These are phyloP conservation scores for Eulithis prunata DNA, from an alignment of 2,888 invertebrate species.

Conservation along the genomic window DNA sequence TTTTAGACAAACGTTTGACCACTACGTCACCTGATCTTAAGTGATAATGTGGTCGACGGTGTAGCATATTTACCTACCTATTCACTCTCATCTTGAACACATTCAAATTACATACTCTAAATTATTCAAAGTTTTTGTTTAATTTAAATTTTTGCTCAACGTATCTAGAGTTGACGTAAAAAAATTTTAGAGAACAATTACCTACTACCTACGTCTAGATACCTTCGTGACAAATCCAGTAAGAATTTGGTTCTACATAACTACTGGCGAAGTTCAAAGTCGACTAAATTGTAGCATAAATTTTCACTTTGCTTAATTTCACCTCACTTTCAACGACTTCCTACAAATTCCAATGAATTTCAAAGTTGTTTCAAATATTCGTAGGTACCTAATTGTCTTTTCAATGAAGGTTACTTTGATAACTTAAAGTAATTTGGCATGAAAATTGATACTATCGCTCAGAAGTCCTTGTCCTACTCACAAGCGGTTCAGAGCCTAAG, in stretches of 20 bases:
- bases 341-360: conserved; percentile 27
- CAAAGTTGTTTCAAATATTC: conserved; percentile 30
- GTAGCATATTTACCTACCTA: too few species aligned
- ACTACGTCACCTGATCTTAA: too few species aligned
- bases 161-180: too few species aligned
- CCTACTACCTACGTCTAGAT: conserved; percentile 24
- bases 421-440: conserved; percentile 45
- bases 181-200: too few species aligned
- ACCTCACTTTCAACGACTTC: conserved; percentile 21
- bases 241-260: conserved; percentile 2
- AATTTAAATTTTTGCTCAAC: too few species aligned
- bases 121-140: too few species aligned
- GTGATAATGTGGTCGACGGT: too few species aligned
- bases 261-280: conserved; percentile 9
- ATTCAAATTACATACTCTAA: too few species aligned
- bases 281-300: conserved; percentile 48
- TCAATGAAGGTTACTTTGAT: conserved; percentile 34
- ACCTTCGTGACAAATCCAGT: conserved; percentile 29
- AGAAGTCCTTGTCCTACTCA: conserved; percentile 25
- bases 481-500: neutral
- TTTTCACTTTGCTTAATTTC: conserved; percentile 29
- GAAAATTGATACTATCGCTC: conserved; percentile 51
- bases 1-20: too few species aligned
- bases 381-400: conserved; percentile 30
- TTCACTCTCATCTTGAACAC: too few species aligned